Evolutionary conservation across 2,797 vertebrate genomes (phyloP).

Genomic region (Coendou prehensilis): DNA sequence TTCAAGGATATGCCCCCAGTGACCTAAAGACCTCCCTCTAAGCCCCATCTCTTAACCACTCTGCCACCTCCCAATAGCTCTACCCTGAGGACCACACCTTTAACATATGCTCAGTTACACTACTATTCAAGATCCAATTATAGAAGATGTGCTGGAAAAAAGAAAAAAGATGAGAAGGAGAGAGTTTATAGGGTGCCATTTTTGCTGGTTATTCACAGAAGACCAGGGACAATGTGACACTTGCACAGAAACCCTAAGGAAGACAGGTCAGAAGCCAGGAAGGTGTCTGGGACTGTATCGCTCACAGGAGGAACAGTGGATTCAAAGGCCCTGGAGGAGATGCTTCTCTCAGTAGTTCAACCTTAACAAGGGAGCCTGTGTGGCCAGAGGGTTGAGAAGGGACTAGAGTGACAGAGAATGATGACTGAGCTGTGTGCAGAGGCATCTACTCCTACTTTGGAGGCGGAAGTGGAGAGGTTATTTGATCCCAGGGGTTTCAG

Average conservation of each 20-base stretch:
- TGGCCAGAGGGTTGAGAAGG: neutral
- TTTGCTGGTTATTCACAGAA: neutral
- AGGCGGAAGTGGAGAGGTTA: neutral
- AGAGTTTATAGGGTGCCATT: neutral
- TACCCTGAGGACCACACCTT: neutral
- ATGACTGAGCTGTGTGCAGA: neutral
- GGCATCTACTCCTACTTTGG: too few species aligned
- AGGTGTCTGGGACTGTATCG: rapidly evolving
- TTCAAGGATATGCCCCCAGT: neutral
- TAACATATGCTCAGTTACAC: neutral
- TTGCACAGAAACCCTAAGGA: neutral
- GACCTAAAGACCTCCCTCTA: neutral
- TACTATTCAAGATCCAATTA: neutral
- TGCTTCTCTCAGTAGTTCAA: neutral
- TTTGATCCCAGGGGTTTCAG: neutral
- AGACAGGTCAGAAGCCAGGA: neutral
- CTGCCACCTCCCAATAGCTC: neutral
- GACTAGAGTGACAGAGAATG: neutral
- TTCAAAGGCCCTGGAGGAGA: neutral
- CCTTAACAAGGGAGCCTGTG: too few species aligned
- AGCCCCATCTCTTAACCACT: neutral
- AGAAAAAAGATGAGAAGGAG: neutral
- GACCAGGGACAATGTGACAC: neutral
- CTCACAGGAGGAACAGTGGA: neutral
- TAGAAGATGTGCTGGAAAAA: neutral